Conservation (phyloP, 1,140 invertebrate genomes). For the Stegodyphus mimosarum region DNA sequence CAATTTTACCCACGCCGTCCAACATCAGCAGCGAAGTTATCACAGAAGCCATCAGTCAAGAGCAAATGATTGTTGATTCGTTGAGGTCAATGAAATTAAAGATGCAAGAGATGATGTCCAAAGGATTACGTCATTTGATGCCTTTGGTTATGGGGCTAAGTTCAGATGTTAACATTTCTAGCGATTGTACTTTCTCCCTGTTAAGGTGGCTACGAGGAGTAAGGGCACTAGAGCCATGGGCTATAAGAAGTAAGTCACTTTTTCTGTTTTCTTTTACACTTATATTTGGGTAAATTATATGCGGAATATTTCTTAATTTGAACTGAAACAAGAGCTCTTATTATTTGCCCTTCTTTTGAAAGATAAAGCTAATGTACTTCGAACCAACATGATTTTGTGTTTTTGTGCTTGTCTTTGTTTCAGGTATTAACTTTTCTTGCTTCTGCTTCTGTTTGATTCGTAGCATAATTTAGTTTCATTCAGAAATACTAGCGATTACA, state of each 20-base stretch:
- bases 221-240: slow-evolving; percentile 45
- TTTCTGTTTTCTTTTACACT: neutral
- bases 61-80: slow-evolving; percentile 34
- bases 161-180: slow-evolving; percentile 49
- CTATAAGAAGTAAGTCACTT: slow-evolving; percentile 46
- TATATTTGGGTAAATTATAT: no score
- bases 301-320: neutral
- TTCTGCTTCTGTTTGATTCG: no score
- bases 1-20: neutral
- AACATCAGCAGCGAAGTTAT: neutral
- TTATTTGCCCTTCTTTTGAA: neutral
- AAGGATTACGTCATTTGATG: slow-evolving; percentile 47
- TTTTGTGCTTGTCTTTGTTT: no score
- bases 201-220: slow-evolving; percentile 51
- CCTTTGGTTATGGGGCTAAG: slow-evolving; percentile 41
- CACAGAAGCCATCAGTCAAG: slow-evolving; percentile 10
- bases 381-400: no score
- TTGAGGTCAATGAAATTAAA: slow-evolving; percentile 43
- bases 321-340: neutral
- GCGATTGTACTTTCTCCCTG: slow-evolving; percentile 51
- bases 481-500: no score
- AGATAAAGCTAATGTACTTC: no score
- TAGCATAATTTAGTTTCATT: no score
- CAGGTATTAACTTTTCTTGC: no score
- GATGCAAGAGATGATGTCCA: slow-evolving; percentile 46